phyloP scores from a whole-genome alignment of 2,113 vertebrate genomes.

The Tupaia tana region DNA sequence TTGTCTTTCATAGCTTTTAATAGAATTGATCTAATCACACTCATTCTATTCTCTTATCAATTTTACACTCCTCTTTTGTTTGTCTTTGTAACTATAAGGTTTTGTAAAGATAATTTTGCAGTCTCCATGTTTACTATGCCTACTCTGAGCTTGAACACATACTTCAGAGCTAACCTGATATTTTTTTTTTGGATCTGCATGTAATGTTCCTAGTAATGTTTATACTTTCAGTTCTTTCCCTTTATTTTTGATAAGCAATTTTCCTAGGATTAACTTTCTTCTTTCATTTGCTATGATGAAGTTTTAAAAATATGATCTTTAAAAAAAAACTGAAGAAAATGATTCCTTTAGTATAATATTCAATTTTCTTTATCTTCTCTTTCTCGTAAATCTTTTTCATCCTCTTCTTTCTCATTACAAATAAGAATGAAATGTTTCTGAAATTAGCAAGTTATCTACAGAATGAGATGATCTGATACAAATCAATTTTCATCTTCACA shows the following conservation, averaged over 20 bases:
- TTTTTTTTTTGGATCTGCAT: slow-evolving; percentile 66
- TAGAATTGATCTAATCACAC: slow-evolving; percentile 86
- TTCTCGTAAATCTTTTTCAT: slow-evolving; percentile 48
- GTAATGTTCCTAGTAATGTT: slow-evolving; percentile 9
- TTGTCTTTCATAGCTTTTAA: slow-evolving; percentile 84
- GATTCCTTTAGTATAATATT: background rate
- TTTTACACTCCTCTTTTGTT: slow-evolving; percentile 77
- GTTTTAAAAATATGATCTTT: background rate
- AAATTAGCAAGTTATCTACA: slow-evolving; percentile 60
- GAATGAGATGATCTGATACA: slow-evolving; percentile 35
- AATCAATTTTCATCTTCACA: slow-evolving; percentile 66
- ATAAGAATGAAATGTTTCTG: slow-evolving; percentile 57
- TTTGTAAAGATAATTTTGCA: slow-evolving; percentile 51
- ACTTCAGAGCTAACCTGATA: slow-evolving; percentile 71
- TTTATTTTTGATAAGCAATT: slow-evolving; percentile 3
- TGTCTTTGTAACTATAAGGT: slow-evolving; percentile 70
- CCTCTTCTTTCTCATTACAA: slow-evolving; percentile 29
- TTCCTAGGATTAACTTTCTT: background rate
- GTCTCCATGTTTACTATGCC: slow-evolving; percentile 26
- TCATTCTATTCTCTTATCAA: slow-evolving; percentile 81
- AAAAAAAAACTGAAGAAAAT: background rate
- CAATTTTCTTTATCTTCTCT: slow-evolving; percentile 13
- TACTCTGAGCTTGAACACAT: slow-evolving; percentile 50
- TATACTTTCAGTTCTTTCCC: background rate
- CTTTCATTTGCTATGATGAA: slow-evolving; percentile 40